These are phyloP conservation scores for Vicugna pacos DNA, from an alignment of 2,113 vertebrate species.

Conservation along the genomic window DNA sequence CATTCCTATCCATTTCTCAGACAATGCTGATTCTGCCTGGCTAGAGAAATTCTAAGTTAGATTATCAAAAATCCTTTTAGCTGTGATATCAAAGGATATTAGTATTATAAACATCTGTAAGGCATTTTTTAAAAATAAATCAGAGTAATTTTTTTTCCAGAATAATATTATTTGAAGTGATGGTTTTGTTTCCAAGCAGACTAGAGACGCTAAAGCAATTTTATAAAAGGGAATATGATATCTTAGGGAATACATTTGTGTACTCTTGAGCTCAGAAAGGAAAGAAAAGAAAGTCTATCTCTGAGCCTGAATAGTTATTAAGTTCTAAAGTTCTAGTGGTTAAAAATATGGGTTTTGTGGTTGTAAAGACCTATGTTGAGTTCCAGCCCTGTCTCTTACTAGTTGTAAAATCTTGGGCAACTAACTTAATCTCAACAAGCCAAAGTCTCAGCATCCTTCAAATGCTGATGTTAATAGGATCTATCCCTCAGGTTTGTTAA, in stretches of 20 bases:
- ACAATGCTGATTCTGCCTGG: not conserved
- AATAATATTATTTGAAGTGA: not conserved
- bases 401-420: slow-evolving; percentile 4
- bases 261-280: not conserved
- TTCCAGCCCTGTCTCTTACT: not conserved
- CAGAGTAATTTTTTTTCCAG: not conserved
- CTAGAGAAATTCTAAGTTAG: not conserved
- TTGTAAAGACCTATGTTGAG: not conserved
- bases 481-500: not conserved
- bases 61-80: not conserved
- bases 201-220: not conserved
- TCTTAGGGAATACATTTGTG: not conserved
- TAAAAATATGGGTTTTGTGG: not conserved
- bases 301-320: not conserved
- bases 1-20: not conserved
- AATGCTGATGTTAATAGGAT: not conserved
- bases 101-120: not conserved
- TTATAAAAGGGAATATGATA: not conserved
- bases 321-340: not conserved
- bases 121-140: not conserved
- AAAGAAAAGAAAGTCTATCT: not conserved
- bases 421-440: not conserved
- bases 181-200: slow-evolving; percentile 5
- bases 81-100: not conserved
- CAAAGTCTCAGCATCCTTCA: not conserved